Evolutionary conservation across 1,140 invertebrate genomes (phyloP).

Genomic region (Carposina sasakii): DNA sequence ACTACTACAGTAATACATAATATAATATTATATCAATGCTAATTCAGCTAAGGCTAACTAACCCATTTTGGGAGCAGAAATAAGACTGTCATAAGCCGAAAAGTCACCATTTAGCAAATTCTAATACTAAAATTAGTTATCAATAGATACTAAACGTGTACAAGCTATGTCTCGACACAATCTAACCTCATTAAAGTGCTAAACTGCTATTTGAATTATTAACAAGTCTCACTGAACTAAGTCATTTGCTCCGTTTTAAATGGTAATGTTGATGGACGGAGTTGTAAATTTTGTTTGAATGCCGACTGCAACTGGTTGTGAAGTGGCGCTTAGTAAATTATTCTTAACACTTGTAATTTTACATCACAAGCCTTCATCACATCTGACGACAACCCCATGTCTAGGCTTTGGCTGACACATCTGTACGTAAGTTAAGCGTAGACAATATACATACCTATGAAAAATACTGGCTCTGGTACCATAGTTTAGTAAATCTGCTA

Average conservation of each 20-base stretch:
- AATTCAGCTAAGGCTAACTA: too few species aligned
- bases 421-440: too few species aligned
- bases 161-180: slow-evolving; percentile 7
- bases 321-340: slow-evolving; percentile 22
- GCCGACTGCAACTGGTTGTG: slow-evolving; percentile 23
- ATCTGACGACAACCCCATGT: too few species aligned
- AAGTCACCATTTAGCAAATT: not conserved
- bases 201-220: slow-evolving; percentile 7
- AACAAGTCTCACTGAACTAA: too few species aligned
- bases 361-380: slow-evolving; percentile 42
- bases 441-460: too few species aligned
- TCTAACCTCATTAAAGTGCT: not conserved
- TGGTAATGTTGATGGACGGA: slow-evolving; percentile 36
- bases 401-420: too few species aligned
- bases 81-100: too few species aligned
- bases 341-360: slow-evolving; percentile 28
- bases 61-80: too few species aligned
- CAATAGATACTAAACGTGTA: slow-evolving; percentile 6
- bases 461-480: too few species aligned
- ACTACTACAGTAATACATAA: too few species aligned
- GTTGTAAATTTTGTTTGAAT: slow-evolving; percentile 35
- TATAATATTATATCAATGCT: too few species aligned
- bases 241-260: slow-evolving; percentile 40
- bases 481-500: too few species aligned
- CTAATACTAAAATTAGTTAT: slow-evolving; percentile 8